Evolutionary conservation across 2,113 vertebrate genomes (phyloP).

Genomic region (Cynoglossus semilaevis): DNA sequence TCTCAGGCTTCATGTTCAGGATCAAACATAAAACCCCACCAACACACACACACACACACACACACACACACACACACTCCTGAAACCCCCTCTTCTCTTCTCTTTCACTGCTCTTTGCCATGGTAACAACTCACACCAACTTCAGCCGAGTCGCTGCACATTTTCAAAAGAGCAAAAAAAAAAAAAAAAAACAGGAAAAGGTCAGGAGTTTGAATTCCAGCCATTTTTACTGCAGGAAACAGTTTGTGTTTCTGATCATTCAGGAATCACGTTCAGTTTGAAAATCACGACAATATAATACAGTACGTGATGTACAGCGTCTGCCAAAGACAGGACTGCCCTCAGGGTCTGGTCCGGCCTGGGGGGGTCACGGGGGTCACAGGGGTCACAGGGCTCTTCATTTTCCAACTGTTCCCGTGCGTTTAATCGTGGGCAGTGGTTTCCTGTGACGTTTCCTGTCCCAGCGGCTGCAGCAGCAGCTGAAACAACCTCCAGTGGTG

Average conservation of each 20-base stretch:
- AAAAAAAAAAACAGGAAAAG: constrained; percentile 8
- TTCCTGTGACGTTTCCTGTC: constrained; percentile 65
- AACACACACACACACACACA: too few species aligned
- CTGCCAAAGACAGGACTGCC: constrained; percentile 23
- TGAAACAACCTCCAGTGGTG: constrained; percentile 15
- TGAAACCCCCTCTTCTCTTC: background rate
- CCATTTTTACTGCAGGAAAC: background rate
- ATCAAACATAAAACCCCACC: too few species aligned
- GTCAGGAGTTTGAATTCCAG: background rate
- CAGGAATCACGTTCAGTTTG: too few species aligned
- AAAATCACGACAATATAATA: too few species aligned
- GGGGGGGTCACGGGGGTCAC: too few species aligned
- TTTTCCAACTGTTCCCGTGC: constrained; percentile 39
- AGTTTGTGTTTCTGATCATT: background rate
- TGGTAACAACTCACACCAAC: constrained; percentile 44
- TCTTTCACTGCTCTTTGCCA: constrained; percentile 30
- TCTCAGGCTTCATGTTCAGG: too few species aligned
- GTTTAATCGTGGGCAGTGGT: constrained; percentile 38
- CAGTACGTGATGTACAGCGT: too few species aligned
- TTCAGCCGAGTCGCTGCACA: constrained; percentile 8
- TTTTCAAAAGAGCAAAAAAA: constrained; percentile 22
- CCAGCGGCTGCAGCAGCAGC: constrained; percentile 8
- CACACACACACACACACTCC: background rate
- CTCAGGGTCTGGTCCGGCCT: constrained; percentile 24
- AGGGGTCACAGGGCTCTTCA: constrained; percentile 14